Evolutionary conservation across 2,888 invertebrate species (phyloP).

Genomic region (Lucinisca nassula): DNA sequence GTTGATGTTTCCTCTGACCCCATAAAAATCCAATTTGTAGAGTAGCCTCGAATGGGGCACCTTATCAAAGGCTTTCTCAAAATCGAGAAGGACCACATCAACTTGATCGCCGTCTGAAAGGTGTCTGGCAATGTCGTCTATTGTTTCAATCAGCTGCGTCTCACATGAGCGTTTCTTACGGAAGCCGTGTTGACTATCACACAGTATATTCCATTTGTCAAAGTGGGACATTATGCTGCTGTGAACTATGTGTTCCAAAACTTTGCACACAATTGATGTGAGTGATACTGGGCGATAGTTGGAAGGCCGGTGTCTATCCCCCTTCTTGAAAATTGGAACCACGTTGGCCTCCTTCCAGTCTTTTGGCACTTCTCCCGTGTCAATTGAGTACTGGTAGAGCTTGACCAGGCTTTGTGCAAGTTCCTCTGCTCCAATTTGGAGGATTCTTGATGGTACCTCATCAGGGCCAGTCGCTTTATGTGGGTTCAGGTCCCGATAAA

Average conservation of each 20-base stretch:
- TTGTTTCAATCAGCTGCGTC: not conserved
- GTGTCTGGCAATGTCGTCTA: constrained; percentile 15
- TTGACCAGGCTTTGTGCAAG: too few relatives aligned
- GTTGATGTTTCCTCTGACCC: not conserved
- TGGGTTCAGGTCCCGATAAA: not conserved
- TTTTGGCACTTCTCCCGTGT: constrained; percentile 29
- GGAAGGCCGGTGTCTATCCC: not conserved
- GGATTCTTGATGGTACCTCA: not conserved
- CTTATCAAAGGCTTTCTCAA: not conserved
- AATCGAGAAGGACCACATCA: not conserved
- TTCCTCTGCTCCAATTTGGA: not conserved
- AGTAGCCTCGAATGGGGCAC: constrained; percentile 1
- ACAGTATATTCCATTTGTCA: not conserved
- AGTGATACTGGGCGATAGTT: constrained; percentile 16
- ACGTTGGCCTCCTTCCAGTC: constrained; percentile 42
- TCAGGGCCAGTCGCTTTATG: constrained; percentile 15
- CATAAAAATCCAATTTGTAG: not conserved
- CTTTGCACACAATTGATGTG: not conserved
- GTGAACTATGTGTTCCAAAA: constrained; percentile 2
- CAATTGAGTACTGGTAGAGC: not conserved
- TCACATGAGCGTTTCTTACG: not conserved
- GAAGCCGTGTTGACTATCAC: not conserved
- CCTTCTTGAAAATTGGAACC: constrained; percentile 21
- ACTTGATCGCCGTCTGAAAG: not conserved
- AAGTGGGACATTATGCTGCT: not conserved